phyloP scores from a whole-genome alignment of 2,113 vertebrate species.

The Sarotherodon lohbergeri region DNA sequence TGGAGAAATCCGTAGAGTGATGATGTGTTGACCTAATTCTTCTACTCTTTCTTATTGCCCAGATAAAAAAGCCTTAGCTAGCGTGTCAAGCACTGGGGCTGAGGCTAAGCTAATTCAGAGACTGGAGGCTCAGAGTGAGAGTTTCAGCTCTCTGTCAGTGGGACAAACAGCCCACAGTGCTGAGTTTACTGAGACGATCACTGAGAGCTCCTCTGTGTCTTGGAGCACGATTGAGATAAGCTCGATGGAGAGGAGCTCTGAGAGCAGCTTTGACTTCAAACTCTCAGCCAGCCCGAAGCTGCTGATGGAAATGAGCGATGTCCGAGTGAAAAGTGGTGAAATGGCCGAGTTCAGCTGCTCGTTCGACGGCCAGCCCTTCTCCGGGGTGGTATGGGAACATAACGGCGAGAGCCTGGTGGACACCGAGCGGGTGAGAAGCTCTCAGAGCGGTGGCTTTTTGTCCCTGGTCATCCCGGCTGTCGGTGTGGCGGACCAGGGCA shows the following conservation, averaged over 20 bases:
- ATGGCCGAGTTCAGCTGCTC: conserved; percentile 79
- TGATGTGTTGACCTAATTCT: conserved; percentile 61
- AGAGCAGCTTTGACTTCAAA: not conserved
- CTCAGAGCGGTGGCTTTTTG: conserved; percentile 69
- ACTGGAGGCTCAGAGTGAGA: conserved; percentile 61
- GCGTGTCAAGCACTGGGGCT: conserved; percentile 68
- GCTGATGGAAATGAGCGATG: conserved; percentile 75
- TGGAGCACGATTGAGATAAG: conserved; percentile 31
- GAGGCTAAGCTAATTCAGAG: conserved; percentile 74
- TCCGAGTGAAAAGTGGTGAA: conserved; percentile 72
- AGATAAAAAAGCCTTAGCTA: conserved; percentile 84
- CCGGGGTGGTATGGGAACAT: conserved; percentile 74
- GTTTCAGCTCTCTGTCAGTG: conserved; percentile 67
- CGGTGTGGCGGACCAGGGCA: conserved; percentile 76
- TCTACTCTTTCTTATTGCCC: conserved; percentile 69
- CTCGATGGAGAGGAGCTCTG: not conserved
- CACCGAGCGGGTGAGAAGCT: conserved; percentile 73
- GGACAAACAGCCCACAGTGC: conserved; percentile 60
- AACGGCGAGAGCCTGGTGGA: conserved; percentile 69
- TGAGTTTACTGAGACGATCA: conserved; percentile 72
- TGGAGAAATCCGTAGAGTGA: conserved; percentile 38
- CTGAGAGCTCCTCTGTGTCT: conserved; percentile 67
- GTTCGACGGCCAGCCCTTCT: conserved; percentile 75
- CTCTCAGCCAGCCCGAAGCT: conserved; percentile 59
- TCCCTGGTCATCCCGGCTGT: conserved; percentile 75